A percentile compares a stretch with the other conserved stretches of the same genome.
Conservation (phyloP, 1,140 invertebrate genomes). For the Frieseomelitta varia region DNA sequence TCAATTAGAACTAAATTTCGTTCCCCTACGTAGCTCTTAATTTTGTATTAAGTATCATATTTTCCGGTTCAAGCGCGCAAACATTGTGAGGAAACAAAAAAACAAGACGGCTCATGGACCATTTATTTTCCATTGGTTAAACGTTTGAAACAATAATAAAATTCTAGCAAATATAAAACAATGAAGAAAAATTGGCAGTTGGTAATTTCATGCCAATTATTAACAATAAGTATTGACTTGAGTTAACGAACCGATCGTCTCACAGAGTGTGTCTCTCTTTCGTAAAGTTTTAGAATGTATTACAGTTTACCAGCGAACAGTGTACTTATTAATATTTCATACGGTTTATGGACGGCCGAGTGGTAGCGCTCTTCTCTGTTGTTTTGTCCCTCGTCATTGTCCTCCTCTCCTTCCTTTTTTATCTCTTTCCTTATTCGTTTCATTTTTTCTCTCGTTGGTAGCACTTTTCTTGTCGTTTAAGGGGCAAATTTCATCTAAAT, state of each 20-base stretch:
- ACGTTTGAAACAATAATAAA: background rate
- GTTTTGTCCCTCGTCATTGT: conserved; percentile 28
- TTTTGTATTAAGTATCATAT: no score
- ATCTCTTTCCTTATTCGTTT: background rate
- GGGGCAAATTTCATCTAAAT: background rate
- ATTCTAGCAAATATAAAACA: background rate
- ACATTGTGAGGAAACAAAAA: no score
- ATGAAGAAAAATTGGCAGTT: conserved; percentile 17
- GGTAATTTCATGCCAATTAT: conserved; percentile 40
- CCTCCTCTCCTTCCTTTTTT: background rate
- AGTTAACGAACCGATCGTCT: conserved; percentile 63
- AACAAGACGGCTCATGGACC: no score
- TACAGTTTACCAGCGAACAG: conserved; percentile 48
- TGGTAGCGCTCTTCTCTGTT: conserved; percentile 63
- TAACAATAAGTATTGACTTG: conserved; percentile 14
- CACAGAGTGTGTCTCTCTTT: conserved; percentile 59
- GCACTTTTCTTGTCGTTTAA: conserved; percentile 42
- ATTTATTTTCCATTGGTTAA: background rate
- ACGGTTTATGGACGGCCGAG: conserved; percentile 72
- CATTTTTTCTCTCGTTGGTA: background rate
- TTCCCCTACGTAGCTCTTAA: no score
- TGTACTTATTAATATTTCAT: conserved; percentile 73
- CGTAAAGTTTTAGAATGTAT: conserved; percentile 43
- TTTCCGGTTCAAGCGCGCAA: no score
- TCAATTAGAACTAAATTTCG: no score